Evolutionary conservation across 2,888 invertebrate species (phyloP).

Genomic region (Philaethria dido): DNA sequence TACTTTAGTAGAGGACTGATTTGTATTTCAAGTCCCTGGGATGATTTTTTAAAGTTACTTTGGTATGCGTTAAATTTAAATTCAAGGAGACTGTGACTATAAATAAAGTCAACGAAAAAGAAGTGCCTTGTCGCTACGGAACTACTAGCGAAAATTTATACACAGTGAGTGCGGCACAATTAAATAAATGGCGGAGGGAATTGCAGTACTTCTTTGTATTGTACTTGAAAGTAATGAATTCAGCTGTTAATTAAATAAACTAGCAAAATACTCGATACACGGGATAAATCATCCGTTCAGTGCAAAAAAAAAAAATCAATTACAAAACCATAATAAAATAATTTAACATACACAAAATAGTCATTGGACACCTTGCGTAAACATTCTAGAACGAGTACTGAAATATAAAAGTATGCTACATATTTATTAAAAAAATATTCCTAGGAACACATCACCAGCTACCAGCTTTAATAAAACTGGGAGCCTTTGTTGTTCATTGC

Average conservation of each 20-base stretch:
- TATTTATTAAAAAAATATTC: neutral
- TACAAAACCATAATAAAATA: too few relatives aligned
- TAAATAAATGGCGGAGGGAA: conserved; percentile 13
- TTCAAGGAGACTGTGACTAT: neutral
- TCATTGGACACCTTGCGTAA: too few relatives aligned
- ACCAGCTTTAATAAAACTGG: neutral
- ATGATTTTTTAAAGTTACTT: neutral
- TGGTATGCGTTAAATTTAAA: neutral
- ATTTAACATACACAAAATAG: too few relatives aligned
- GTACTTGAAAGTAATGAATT: neutral
- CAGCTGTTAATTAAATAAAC: neutral
- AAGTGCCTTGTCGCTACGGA: neutral
- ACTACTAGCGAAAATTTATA: conserved; percentile 16
- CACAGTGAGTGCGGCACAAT: conserved; percentile 4
- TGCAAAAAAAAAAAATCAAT: neutral
- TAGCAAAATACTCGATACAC: neutral
- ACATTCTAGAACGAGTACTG: too few relatives aligned
- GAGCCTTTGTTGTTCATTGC: neutral
- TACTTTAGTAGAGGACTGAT: too few relatives aligned
- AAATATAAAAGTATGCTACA: neutral
- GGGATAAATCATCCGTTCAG: neutral
- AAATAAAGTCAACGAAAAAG: conserved; percentile 6
- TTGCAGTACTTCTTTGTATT: neutral
- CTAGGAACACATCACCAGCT: neutral
- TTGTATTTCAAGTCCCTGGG: too few relatives aligned